Conservation (phyloP, 1,140 invertebrate genomes). For the Tetramorium parvispinum region DNA sequence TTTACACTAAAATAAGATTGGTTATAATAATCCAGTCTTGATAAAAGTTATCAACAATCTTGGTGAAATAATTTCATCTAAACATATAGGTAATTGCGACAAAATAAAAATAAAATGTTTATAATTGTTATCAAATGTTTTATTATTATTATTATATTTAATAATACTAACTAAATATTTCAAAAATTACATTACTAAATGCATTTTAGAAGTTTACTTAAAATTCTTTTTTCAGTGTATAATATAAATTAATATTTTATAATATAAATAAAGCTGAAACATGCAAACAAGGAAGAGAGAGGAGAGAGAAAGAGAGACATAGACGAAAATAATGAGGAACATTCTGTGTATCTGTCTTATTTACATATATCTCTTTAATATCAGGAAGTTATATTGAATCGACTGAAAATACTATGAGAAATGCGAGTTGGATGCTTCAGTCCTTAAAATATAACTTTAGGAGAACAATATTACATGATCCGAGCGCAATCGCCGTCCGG, state of each 20-base stretch:
- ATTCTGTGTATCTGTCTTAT: not conserved
- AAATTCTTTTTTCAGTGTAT: no score
- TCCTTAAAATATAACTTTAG: constrained; percentile 52
- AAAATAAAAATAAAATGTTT: no score
- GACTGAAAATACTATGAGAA: constrained; percentile 46
- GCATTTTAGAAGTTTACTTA: no score
- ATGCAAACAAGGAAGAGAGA: not conserved
- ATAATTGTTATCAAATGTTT: no score
- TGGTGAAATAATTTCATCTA: no score
- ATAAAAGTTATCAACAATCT: no score
- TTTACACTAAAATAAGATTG: not conserved
- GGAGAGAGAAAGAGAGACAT: not conserved
- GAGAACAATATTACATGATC: constrained; percentile 57
- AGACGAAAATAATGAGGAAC: not conserved
- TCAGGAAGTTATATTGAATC: not conserved
- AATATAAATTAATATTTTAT: no score
- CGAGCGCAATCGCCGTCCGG: constrained; percentile 46
- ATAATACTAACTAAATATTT: no score
- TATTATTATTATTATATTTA: no score
- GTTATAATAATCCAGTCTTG: no score
- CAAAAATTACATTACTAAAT: no score
- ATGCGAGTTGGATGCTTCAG: not conserved
- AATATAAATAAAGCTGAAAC: not conserved
- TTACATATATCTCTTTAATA: constrained; percentile 15
- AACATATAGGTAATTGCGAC: no score